Base-by-base conservation (phyloP, 2,888 invertebrate genomes). In the Scaptodrosophila latifasciaeformis region DNA sequence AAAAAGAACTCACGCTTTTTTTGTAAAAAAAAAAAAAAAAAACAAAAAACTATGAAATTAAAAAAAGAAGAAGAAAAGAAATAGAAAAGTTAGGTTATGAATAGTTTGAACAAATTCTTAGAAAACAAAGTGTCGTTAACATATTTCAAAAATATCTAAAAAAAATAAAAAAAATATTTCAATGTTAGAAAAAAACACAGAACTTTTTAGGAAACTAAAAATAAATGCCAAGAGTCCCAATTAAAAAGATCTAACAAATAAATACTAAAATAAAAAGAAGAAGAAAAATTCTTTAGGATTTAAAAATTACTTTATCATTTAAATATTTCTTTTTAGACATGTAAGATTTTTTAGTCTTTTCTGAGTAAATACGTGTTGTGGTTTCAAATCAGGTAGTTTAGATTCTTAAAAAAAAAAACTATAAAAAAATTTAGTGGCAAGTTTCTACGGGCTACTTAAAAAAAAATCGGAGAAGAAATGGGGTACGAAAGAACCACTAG, bases 271-370 rank as follows among this genome's bases (percentile, higher is more conserved):
- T 51, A 57, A 65, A 67, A 77, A 65, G 62, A 67, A 57, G 48
- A 60, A 49, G 29, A 44, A 42, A 62, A n/a, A n/a, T 21, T 62
- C 59, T 60, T 44, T 51, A 49, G 45, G 55, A 60, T 62, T 54
- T 35, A 45, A 66, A 63, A 55, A 31, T 13, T 24, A 17, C 13
- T 21, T 29, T 74, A 63, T 77, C 62, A 77, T 67, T 55, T 71
- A 52, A 56, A 74, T 77, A 63, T 74, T 74, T 77, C 70, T 60
- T 52, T 70, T 76, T 77, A 77, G 70, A 74, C 53, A 46, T 61
- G 45, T 59, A 77, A 65, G 31, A 57, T 49, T 64, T 37, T 37
- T n/a, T 70, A 37, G 37, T 27, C 37, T 70, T 67, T 49, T 46
- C 67, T 55, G 58, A 62, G 62, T 31, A n/a, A 49, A 18, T 69